Percentiles rank a stretch among this genome's conserved stretches.
Conservation (phyloP, 2,113 vertebrate species). For the Ivindomyrus marchei region DNA sequence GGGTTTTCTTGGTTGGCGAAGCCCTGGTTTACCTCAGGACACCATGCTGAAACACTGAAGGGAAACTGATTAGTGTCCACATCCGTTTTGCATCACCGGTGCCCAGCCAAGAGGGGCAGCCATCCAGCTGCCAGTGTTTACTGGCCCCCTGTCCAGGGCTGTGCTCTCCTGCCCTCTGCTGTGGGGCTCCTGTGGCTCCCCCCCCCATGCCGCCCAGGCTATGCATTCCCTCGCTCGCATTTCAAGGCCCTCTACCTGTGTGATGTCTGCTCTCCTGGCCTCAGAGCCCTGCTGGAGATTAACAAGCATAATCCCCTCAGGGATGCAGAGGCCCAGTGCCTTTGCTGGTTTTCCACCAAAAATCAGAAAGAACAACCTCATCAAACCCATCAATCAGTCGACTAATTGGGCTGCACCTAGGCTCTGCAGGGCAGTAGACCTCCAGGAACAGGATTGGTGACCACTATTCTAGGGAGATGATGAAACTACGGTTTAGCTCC, state of each 20-base stretch:
- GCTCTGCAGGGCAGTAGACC: too few species aligned
- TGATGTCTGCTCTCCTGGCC: conserved; percentile 57
- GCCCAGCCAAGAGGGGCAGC: background rate
- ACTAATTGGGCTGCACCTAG: too few species aligned
- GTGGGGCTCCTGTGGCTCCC: background rate
- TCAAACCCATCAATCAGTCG: background rate
- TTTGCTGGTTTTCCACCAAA: conserved; percentile 7
- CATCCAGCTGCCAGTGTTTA: background rate
- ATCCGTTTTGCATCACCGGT: background rate
- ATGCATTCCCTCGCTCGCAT: conserved; percentile 57
- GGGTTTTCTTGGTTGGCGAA: background rate
- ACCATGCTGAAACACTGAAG: background rate
- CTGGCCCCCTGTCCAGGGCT: background rate
- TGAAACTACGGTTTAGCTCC: background rate
- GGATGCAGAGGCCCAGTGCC: background rate
- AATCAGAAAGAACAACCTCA: background rate
- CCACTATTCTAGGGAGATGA: background rate
- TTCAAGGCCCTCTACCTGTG: conserved; percentile 51
- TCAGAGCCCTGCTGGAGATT: conserved; percentile 56
- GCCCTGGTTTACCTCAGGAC: background rate
- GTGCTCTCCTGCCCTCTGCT: background rate
- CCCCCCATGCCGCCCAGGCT: conserved; percentile 39
- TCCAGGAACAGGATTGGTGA: too few species aligned
- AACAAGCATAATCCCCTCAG: conserved; percentile 61
- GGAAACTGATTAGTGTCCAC: background rate